Evolutionary conservation across 2,888 invertebrate species (phyloP), one percentile per base, ranked within the genome.

Genomic region (Hartigia nigra): DNA sequence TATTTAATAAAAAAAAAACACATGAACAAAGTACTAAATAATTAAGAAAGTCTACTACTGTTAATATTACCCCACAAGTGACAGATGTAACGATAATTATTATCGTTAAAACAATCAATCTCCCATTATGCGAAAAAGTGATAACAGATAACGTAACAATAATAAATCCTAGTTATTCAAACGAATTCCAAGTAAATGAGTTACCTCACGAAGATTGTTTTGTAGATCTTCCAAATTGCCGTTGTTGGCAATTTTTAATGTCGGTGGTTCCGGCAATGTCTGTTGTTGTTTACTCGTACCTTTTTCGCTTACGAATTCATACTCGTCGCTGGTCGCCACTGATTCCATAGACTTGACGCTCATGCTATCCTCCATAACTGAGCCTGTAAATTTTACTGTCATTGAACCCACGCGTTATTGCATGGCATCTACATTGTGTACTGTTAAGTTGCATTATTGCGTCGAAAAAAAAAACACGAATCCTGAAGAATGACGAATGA

Each of bases 291-390:
- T 87, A 72, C 84, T 86, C 55, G 87, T 88, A 80, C 91, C 93
- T 80, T 92, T 92, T 74, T 93, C 93, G 82, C 93, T 94, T 80
- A 95, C 94, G 85, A 95, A 94, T 90, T 95, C 95, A 91, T 95
- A 95, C 89, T 95, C 95, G 84, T 95, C 95, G 88, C 94, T 94
- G 81, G 94, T 94, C 78, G 94, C 94, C 87, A 94, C 93, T 81
- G 95, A 95, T 92, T 95, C 95, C 87, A 94, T 93, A 80, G 95
- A 95, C 91, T 94, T 94, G 55, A 94, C 93, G 88, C 95, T 95
- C 87, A 94, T 91, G 91, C 93, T 94, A 92, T 94, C 94, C 92
- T 94, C 94, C 94, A 94, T 94, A 91, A 93, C 93, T 90, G 92
- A 86, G 82, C 86, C 91, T 90, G 34, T 14, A 31, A 36, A 55